Conservation (phyloP, 2,113 vertebrate species). For the Formicarius rufipectus region DNA sequence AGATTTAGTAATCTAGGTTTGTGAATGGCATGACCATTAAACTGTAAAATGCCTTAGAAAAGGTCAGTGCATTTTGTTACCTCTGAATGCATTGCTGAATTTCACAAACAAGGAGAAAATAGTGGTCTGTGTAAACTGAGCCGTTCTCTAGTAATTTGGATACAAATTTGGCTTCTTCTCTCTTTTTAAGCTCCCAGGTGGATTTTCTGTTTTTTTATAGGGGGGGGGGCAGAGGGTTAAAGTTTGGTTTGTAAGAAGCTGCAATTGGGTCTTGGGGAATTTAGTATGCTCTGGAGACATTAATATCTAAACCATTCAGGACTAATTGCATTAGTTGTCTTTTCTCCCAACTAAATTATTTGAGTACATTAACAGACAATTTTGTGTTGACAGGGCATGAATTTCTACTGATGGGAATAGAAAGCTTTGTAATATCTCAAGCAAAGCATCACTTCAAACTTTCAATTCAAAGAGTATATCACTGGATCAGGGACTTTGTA, state of each 20-base stretch:
- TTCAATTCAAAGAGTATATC: not conserved
- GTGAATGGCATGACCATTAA: not conserved
- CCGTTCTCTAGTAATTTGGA: not conserved
- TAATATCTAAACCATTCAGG: conserved; percentile 38
- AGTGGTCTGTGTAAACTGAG: not conserved
- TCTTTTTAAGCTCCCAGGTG: not conserved
- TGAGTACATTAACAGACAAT: conserved; percentile 55
- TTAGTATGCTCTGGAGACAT: conserved; percentile 27
- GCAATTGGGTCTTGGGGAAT: conserved; percentile 36
- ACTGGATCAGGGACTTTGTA: not conserved
- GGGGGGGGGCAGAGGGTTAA: conserved; percentile 3
- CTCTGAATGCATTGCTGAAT: not conserved
- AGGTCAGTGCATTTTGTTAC: conserved; percentile 8
- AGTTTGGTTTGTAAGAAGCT: conserved; percentile 45
- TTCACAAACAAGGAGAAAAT: conserved; percentile 4
- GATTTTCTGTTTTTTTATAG: not conserved
- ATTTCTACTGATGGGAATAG: conserved; percentile 45
- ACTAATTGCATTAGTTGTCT: conserved; percentile 50
- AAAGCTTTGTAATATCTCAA: conserved; percentile 51
- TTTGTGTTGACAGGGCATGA: conserved; percentile 56
- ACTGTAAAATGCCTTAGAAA: not conserved
- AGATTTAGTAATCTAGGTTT: not conserved
- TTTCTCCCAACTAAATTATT: conserved; percentile 41
- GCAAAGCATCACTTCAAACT: conserved; percentile 37
- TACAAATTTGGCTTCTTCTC: not conserved